Evolutionary conservation across 2,888 invertebrate species (phyloP).

Genomic region (Drosophila parthenogenetica): DNA sequence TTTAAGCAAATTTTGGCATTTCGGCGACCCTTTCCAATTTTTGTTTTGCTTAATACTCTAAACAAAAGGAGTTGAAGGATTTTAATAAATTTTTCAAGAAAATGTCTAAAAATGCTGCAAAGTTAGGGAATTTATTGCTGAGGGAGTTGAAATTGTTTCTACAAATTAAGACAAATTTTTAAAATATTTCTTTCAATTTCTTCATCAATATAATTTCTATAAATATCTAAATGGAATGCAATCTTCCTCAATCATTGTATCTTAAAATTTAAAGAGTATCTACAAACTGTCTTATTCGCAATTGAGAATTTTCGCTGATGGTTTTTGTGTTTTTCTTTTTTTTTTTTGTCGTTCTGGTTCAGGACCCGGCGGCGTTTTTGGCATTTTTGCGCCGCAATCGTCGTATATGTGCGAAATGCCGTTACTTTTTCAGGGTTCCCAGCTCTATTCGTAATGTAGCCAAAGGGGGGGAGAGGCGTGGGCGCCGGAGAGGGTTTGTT

Average conservation of each 20-base stretch:
- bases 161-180: no score
- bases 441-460: slow-evolving; percentile 16
- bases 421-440: slow-evolving; percentile 53
- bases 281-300: background rate
- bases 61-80: background rate
- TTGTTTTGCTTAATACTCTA: slow-evolving; percentile 8
- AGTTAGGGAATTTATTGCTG: no score
- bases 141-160: no score
- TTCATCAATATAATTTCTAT: no score
- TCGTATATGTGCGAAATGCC: slow-evolving; percentile 48
- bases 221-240: no score
- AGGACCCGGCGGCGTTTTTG: slow-evolving; percentile 49
- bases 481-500: background rate
- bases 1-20: slow-evolving; percentile 46
- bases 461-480: background rate
- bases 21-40: slow-evolving; percentile 12
- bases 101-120: no score
- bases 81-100: no score
- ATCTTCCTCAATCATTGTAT: no score
- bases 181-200: no score
- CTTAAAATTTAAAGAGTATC: slow-evolving; percentile 21
- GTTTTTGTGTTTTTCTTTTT: slow-evolving; percentile 28
- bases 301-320: background rate
- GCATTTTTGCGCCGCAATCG: slow-evolving; percentile 57
- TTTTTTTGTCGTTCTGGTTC: slow-evolving; percentile 33